Evolutionary conservation across 2,113 vertebrate genomes (phyloP), one percentile per base, ranked within the genome.

Genomic region (Mesocricetus auratus): DNA sequence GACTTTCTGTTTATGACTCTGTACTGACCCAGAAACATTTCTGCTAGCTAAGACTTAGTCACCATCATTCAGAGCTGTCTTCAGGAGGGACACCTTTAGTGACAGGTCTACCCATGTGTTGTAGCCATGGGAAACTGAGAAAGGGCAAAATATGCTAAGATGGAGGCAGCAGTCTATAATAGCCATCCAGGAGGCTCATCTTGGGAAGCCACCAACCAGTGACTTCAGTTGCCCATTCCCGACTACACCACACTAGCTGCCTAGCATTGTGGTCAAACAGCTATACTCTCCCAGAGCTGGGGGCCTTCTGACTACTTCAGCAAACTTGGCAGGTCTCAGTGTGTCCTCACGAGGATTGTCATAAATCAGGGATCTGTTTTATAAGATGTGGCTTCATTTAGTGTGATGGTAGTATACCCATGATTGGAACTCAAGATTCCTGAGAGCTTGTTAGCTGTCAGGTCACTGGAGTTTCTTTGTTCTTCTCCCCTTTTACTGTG

Each of bases 261-360:
- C 66, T 17, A 78, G 94, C 79, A 47, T 85, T 60, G 85, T 78
- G 85, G 79, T 50, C 85, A 96, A 45, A 64, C 24, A n/a, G 5
- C 33, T 66, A 64, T 71, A 36, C 26, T 79, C 33, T 91, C 74
- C 45, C 75, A 12, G 79, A 89, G 45, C 53, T 3, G 39, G 87
- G 69, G 33, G 0, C 31, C 81, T 42, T 12, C 45, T 90, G 94
- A 53, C 86, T 22, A 13, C 39, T 78, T 71, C n/a, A 50, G 90
- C 83, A 68, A 78, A 31, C 47, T 74, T 95, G 97, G 88, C 95
- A 89, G 24, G 69, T 94, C 91, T 94, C 19, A 94, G 64, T 45
- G 39, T 36, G 13, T 89, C 77, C n/a, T 82, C 66, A 47, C 81
- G 19, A 19, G 75, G 39, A 26, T 78, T 92, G 36, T 62, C 17